Conservation (phyloP, 2,888 invertebrate species). For the Opisthograptis luteolata region DNA sequence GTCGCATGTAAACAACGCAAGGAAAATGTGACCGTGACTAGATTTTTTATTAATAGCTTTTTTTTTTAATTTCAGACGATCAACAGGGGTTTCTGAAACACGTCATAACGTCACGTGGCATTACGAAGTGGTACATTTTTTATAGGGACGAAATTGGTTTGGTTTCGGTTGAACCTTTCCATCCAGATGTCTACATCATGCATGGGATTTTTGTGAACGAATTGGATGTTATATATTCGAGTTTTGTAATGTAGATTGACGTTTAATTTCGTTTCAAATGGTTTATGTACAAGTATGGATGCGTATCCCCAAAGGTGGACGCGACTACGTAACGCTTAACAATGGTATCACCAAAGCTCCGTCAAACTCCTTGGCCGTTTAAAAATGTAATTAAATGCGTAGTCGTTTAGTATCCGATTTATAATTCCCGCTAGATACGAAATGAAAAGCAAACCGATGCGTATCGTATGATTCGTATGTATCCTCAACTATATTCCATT, state of each 20-base stretch:
- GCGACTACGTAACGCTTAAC: no score
- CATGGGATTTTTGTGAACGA: constrained; percentile 3
- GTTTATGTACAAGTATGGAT: background rate
- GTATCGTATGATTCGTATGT: no score
- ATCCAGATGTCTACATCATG: constrained; percentile 10
- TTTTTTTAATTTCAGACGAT: no score
- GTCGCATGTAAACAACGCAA: background rate
- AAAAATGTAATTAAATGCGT: no score
- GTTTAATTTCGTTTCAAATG: constrained; percentile 2
- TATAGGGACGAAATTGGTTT: constrained; percentile 16
- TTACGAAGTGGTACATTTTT: constrained; percentile 22
- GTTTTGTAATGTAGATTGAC: background rate
- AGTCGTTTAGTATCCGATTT: no score
- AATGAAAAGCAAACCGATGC: no score
- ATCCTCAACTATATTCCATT: no score
- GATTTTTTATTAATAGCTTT: constrained; percentile 12
- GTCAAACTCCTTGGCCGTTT: no score
- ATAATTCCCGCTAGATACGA: no score
- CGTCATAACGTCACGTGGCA: constrained; percentile 1
- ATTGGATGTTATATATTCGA: background rate
- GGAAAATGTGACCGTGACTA: background rate
- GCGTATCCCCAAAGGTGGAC: background rate
- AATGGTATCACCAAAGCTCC: no score
- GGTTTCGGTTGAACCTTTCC: background rate
- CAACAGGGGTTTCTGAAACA: background rate